Evolutionary conservation across 2,888 invertebrate genomes (phyloP), one percentile per base, ranked within the genome.

Genomic region (Calephelis perditalis): DNA sequence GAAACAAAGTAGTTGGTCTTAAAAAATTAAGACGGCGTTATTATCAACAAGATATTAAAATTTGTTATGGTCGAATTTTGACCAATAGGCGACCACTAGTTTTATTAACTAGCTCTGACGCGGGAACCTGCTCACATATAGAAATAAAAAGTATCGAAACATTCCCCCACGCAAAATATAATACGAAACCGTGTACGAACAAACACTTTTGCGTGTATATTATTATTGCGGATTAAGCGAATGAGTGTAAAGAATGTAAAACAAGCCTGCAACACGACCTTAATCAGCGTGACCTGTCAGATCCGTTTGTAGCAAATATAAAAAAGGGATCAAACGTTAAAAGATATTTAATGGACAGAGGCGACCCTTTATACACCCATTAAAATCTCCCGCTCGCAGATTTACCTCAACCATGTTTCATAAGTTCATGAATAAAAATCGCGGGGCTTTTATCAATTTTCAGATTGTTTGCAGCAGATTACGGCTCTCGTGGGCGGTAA

Each of bases 281-380:
- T 86, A 86, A 89, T 89, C 86, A 87, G 79, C 81, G 75, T 71
- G 75, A 72, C 70, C 73, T 71, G 70, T 75, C 78, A 78, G 82
- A 85, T 85, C 82, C 81, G 82, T 73, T 77, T 80, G 78, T 71
- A 71, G 82, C 79, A 86, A 87, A 89, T 84, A 84, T 81, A 86
- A 87, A 89, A 86, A 88, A 84, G 87, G 67, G 90, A 90, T 90
- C 90, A 89, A 90, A 89, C 88, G 84, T 84, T 89, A 85, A 86
- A 89, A 87, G 83, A 84, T 88, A 88, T 89, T 86, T 88, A 88
- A 89, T 89, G 88, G 86, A 87, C 82, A 82, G 81, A 79, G 79
- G 81, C 82, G 81, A 81, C 86, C 85, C 84, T 89, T 90, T 88
- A 84, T 81, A 76, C 80, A 76, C 84, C 88, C 88, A 87, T 89